Conservation (phyloP, 1,140 invertebrate genomes). For the Druon quercuslanigerum region DNA sequence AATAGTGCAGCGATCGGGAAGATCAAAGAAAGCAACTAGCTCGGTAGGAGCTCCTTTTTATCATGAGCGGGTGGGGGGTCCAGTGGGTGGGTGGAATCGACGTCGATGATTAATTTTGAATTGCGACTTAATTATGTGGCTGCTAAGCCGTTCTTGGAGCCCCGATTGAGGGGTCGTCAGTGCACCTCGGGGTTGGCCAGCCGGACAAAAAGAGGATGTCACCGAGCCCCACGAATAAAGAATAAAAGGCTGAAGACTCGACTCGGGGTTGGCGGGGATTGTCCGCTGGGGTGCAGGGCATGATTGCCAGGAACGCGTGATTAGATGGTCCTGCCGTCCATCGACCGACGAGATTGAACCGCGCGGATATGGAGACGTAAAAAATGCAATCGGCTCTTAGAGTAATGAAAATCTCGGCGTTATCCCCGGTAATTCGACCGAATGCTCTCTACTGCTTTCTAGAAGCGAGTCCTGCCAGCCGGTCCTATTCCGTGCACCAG, state of each 20-base stretch:
- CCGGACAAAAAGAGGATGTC: slow-evolving; percentile 43
- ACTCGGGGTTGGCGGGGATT: slow-evolving; percentile 50
- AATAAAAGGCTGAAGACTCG: slow-evolving; percentile 49
- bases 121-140: slow-evolving; percentile 67
- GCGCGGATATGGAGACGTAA: slow-evolving; percentile 65
- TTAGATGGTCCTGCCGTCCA: slow-evolving; percentile 64
- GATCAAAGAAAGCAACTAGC: slow-evolving; percentile 17
- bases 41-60: slow-evolving; percentile 22
- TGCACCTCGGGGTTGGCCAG: slow-evolving; percentile 36
- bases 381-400: slow-evolving; percentile 76
- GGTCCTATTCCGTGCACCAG: slow-evolving; percentile 46
- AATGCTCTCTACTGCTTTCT: slow-evolving; percentile 39
- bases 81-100: slow-evolving; percentile 48
- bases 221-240: slow-evolving; percentile 52
- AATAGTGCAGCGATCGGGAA: slow-evolving; percentile 41
- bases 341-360: slow-evolving; percentile 53
- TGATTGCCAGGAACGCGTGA: slow-evolving; percentile 68
- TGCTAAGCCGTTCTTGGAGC: slow-evolving; percentile 44
- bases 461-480: slow-evolving; percentile 37
- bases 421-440: slow-evolving; percentile 64
- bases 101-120: slow-evolving; percentile 72
- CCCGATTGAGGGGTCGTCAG: slow-evolving; percentile 32
- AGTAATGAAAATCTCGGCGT: slow-evolving; percentile 71
- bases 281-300: slow-evolving; percentile 55
- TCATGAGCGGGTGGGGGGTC: neutral